Conservation (phyloP, 2,113 vertebrate species). For the Scopus umbretta region DNA sequence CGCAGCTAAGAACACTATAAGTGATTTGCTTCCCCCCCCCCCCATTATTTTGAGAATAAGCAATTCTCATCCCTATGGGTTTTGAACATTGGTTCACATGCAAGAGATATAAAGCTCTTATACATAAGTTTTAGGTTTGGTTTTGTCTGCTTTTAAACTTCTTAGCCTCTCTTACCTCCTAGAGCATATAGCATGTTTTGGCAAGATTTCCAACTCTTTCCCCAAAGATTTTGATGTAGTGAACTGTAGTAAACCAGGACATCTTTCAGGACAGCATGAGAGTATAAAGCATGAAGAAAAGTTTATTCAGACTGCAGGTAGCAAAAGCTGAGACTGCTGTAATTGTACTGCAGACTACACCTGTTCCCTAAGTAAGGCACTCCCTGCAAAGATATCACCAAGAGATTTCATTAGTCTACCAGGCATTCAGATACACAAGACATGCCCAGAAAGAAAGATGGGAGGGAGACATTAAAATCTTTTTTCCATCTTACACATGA, state of each 20-base stretch:
- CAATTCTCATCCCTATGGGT: neutral
- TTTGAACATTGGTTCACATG: neutral
- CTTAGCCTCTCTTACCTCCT: constrained; percentile 45
- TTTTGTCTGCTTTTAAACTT: constrained; percentile 24
- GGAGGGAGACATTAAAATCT: neutral
- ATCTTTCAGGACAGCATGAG: constrained; percentile 53
- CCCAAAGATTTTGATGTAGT: constrained; percentile 12
- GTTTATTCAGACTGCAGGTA: constrained; percentile 50
- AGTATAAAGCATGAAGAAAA: constrained; percentile 48
- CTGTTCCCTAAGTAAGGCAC: constrained; percentile 49
- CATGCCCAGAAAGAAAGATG: constrained; percentile 13
- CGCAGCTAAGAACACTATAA: neutral
- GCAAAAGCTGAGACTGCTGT: constrained; percentile 48
- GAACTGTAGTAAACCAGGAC: constrained; percentile 25
- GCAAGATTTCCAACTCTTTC: constrained; percentile 47
- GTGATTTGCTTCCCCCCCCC: neutral
- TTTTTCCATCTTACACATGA: neutral
- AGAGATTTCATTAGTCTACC: constrained; percentile 48
- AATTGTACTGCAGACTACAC: constrained; percentile 39
- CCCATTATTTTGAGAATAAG: neutral
- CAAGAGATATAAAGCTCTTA: neutral
- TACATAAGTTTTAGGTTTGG: neutral
- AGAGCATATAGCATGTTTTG: constrained; percentile 25
- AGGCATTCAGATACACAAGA: constrained; percentile 11
- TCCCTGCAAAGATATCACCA: constrained; percentile 48